Evolutionary conservation across 2,888 invertebrate species (phyloP).

Genomic region (Teinopalpus imperialis): DNA sequence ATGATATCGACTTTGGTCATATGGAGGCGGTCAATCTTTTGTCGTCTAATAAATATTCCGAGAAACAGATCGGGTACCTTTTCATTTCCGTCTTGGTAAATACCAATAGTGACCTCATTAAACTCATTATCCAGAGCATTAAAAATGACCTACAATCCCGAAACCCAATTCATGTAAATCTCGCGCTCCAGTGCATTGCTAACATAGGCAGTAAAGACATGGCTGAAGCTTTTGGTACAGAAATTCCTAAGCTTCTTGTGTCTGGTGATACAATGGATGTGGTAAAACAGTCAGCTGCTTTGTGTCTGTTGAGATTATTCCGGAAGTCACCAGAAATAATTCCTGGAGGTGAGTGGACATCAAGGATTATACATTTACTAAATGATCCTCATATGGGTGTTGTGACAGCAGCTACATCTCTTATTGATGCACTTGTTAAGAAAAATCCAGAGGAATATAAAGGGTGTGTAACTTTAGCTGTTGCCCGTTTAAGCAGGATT

Average conservation of each 20-base stretch:
- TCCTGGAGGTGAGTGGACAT: slow-evolving; percentile 99
- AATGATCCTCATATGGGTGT: slow-evolving; percentile 99
- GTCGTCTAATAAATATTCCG: slow-evolving; percentile 99
- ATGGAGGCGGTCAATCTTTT: slow-evolving; percentile 99
- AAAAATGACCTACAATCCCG: slow-evolving; percentile 98
- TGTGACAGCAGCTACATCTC: slow-evolving; percentile 98
- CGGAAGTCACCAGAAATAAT: slow-evolving; percentile 98
- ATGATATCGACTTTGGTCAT: slow-evolving; percentile 99
- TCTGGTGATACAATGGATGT: slow-evolving; percentile 99
- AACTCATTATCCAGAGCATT: slow-evolving; percentile 99
- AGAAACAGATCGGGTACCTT: slow-evolving; percentile 99
- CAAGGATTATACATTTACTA: slow-evolving; percentile 97
- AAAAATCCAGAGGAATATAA: slow-evolving; percentile 99
- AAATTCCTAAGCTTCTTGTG: slow-evolving; percentile 98
- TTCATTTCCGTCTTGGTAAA: slow-evolving; percentile 99
- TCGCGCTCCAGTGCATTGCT: slow-evolving; percentile 99
- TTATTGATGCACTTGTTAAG: slow-evolving; percentile 99
- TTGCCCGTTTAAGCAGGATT: slow-evolving; percentile 97
- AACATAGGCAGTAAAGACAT: slow-evolving; percentile 99
- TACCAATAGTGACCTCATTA: slow-evolving; percentile 99
- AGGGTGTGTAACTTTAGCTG: slow-evolving; percentile 98
- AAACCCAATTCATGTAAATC: slow-evolving; percentile 98
- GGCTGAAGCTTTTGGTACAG: slow-evolving; percentile 99
- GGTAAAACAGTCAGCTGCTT: slow-evolving; percentile 99
- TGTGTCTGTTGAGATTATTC: slow-evolving; percentile 96